Base-by-base conservation (phyloP, 2,113 vertebrate genomes). In the Athene cunicularia region DNA sequence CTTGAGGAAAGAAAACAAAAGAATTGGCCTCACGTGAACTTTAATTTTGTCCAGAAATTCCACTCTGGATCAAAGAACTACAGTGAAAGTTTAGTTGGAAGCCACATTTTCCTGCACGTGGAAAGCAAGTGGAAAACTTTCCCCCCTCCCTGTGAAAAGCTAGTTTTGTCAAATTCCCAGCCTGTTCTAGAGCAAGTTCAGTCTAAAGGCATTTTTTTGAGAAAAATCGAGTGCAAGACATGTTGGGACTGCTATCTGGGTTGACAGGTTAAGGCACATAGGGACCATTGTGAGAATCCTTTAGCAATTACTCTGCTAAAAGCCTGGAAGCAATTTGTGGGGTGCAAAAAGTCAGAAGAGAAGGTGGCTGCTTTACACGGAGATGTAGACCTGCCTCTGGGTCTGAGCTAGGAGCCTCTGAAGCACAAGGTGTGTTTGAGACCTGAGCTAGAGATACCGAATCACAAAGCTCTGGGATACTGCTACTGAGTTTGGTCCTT, bases 1-100 rank as follows among this genome's bases (percentile, higher is more conserved):
- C 85, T 95, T 83, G 88, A 93, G 50, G 75, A 73, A 86, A 94
- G 66, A 80, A 90, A 97, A 91, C 91, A 90, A 96, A 95, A 95
- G 79, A n/a, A 74, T 19, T 92, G 55, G 63, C 89, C 80, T 94
- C 72, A 84, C 1, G 1, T 88, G 72, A 96, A 77, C 76, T 93
- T 91, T 35, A 94, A 55, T 94, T 86, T 94, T 89, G 52, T 30
- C 60, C 76, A 93, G 59, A 89, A 93, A 89, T 86, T 93, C 56
- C 64, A 81, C 59, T 28, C 72, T 59, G 53, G 52, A 94, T 93
- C 80, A 92, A 97, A 95, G 80, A 89, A 80, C 47, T 77, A 12
- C 50, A 93, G 68, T 74, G 84, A 95, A 96, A 92, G 72, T 89
- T 88, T 55, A 62, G 72, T 9, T 95, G 73, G 59, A 91, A 86